Conservation (phyloP, 2,113 vertebrate genomes). For the Oncorhynchus kisutch region DNA sequence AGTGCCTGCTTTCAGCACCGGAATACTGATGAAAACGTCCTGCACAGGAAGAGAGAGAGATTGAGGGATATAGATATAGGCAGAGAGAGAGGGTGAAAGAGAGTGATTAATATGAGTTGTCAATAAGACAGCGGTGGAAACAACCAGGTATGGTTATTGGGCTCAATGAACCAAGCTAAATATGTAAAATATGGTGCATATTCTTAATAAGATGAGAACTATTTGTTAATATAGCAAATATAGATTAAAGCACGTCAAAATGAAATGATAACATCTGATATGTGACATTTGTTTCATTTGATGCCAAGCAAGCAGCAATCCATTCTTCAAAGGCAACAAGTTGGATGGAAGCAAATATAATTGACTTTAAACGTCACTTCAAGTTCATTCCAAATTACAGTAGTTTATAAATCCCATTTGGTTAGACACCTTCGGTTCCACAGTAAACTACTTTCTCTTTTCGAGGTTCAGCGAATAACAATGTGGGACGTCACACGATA, state of each 20-base stretch:
- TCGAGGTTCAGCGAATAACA: conserved; percentile 46
- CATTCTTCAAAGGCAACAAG: neutral
- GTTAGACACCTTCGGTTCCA: neutral
- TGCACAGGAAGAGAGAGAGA: conserved; percentile 18
- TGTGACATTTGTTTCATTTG: conserved; percentile 3
- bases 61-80: neutral
- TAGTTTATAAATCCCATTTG: too few species aligned
- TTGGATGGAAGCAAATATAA: neutral
- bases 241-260: neutral
- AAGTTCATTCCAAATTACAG: neutral
- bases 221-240: neutral
- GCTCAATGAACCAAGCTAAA: too few species aligned
- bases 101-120: neutral
- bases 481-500: conserved; percentile 43
- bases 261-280: neutral
- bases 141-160: too few species aligned
- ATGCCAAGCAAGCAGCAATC: neutral
- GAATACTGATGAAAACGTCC: conserved; percentile 46
- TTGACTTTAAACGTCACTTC: neutral
- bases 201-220: neutral
- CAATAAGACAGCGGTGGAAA: neutral
- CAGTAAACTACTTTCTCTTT: conserved; percentile 5
- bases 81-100: neutral
- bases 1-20: conserved; percentile 20
- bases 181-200: neutral